Conservation (phyloP, 2,888 invertebrate genomes). For the Monochamus alternatus region DNA sequence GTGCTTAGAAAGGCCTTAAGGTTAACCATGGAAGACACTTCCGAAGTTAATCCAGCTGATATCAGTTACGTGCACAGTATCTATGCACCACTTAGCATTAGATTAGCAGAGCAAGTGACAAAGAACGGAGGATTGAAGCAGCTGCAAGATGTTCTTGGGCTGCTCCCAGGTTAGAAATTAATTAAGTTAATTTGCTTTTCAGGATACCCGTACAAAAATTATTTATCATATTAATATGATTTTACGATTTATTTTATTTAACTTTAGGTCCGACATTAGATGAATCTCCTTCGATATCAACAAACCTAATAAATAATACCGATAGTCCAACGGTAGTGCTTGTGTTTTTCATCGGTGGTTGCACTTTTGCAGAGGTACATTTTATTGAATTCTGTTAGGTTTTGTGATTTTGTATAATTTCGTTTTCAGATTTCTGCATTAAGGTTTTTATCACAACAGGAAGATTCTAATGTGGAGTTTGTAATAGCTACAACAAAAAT, state of each 20-base stretch:
- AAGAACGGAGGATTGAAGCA: slow-evolving; percentile 85
- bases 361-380: slow-evolving; percentile 91
- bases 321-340: slow-evolving; percentile 84
- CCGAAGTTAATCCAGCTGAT: slow-evolving; percentile 88
- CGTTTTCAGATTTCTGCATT: slow-evolving; percentile 78
- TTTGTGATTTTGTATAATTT: not conserved
- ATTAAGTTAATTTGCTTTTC: not conserved
- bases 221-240: not conserved
- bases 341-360: slow-evolving; percentile 97
- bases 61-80: slow-evolving; percentile 94
- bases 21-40: slow-evolving; percentile 90
- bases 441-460: slow-evolving; percentile 82
- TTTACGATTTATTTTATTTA: not conserved
- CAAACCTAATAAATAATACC: slow-evolving; percentile 63
- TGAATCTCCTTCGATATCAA: slow-evolving; percentile 73
- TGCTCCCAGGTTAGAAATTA: slow-evolving; percentile 78
- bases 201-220: not conserved
- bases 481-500: slow-evolving; percentile 93
- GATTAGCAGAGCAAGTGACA: slow-evolving; percentile 87
- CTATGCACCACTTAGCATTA: slow-evolving; percentile 93
- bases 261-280: slow-evolving; percentile 77
- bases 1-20: slow-evolving; percentile 86
- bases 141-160: slow-evolving; percentile 86
- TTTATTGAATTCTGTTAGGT: slow-evolving; percentile 47
- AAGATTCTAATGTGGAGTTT: slow-evolving; percentile 90